Base-by-base conservation (phyloP, 2,888 invertebrate genomes). In the Spodoptera exigua region DNA sequence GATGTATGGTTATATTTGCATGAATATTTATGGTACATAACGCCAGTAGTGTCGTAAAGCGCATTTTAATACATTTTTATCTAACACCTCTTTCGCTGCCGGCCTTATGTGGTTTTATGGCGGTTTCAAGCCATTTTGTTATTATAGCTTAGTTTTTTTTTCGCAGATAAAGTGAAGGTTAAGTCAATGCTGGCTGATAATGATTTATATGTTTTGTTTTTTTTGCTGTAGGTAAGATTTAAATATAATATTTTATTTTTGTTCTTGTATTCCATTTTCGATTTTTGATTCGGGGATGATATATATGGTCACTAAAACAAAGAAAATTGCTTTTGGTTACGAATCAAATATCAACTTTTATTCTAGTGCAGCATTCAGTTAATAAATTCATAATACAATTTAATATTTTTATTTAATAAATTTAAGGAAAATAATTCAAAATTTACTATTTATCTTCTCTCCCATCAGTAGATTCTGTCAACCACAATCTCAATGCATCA, bases 11-110 rank as follows among this genome's bases (percentile, higher is more conserved):
- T 88, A 89, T 78, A 78, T 91, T 89, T 84, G 88, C 89, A 93
- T 92, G 91, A 92, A 93, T 93, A 93, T 93, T 93, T 92, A 93
- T 91, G 84, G 83, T 78, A 82, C 77, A 86, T 83, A 83, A 80
- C 83, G 89, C 85, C 87, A 87, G 87, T 86, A 81, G 82, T 82
- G 83, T 80, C 86, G 89, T 91, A 89, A 92, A 92, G 81, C 67
- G 90, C 88, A 92, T 91, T 92, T 89, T 86, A 92, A 91, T 92
- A 85, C 82, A 85, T 90, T 92, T 91, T 91, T 91, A 89, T 89
- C 88, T 88, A 74, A 82, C 85, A 85, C 83, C 9, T 12, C 36
- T 37, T 39, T 5, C 18, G 37, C 16, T 37, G 40, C 27, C 32
- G 39, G 48, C 40, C 18, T 57, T 57, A 71, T 57, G 68, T 48